Evolutionary conservation across 2,113 vertebrate genomes (phyloP), one percentile per base, ranked within the genome.

Genomic region (Anguilla japonica): DNA sequence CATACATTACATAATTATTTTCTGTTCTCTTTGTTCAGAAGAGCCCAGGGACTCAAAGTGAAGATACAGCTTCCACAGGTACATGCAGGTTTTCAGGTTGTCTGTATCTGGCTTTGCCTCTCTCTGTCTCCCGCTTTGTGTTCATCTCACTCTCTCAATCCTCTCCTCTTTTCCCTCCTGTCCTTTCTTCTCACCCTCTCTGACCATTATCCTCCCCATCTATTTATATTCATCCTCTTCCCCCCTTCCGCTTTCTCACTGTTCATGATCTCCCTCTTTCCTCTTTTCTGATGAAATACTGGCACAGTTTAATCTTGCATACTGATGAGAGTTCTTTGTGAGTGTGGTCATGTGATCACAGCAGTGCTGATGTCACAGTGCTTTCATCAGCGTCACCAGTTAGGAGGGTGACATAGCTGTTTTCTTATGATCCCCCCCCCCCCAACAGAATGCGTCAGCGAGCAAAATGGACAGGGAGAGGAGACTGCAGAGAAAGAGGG

Each of bases 401-500:
- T 46, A 43, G 82, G 75, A 34, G 84, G 84, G 50, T 63, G 78
- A 75, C 81, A 83, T 41, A 63, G n/a, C n/a, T 20, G 50, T 53
- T 78, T n/a, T 53, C 56, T 84, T 53, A 80, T 81, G 18, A 67
- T 34, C 29, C 39, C 22, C 67, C 71, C 81, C 75, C 46, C 67
- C 6, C 46, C 50, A 18, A 11, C 86, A 94, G 93, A 92, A 15
- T 84, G 15, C 15, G 88, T 92, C 85, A 91, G 86, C 43, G 90
- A 88, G 89, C 92, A 89, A 87, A 93, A 93, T 41, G 89, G 91
- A 82, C 87, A 87, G 86, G 60, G 80, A 43, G 90, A 91, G 83
- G 91, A 92, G 67, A 78, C 89, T 86, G 85, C 85, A 81, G 43
- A 50, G 81, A 91, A 93, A 91, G 92, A 92, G 82, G 93, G 81